Evolutionary conservation across 2,797 vertebrate genomes (phyloP).

Genomic region (Acanthurus tractus): DNA sequence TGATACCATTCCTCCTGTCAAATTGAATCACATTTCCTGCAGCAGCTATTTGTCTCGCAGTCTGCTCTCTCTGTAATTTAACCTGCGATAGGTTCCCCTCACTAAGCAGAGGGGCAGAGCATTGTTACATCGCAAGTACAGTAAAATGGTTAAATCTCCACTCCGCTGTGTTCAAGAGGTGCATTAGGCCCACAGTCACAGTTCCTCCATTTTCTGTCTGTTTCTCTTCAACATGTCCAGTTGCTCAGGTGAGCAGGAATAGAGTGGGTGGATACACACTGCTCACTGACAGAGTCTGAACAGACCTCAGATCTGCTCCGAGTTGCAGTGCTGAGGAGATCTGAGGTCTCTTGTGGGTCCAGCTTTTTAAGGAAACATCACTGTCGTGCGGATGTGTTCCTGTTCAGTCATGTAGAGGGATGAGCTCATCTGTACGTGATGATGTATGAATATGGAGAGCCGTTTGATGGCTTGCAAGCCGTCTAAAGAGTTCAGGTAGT

Average conservation of each 20-base stretch:
- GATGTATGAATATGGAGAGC: slow-evolving; percentile 14
- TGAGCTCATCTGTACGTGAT: slow-evolving; percentile 14
- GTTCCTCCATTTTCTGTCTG: slow-evolving; percentile 26
- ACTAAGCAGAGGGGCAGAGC: slow-evolving; percentile 4
- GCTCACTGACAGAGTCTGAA: slow-evolving; percentile 30
- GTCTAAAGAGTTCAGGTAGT: background rate
- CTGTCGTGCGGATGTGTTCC: slow-evolving; percentile 10
- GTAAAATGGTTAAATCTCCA: slow-evolving; percentile 1
- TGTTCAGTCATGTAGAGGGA: slow-evolving; percentile 4
- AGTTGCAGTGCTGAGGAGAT: slow-evolving; percentile 20
- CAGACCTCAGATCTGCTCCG: slow-evolving; percentile 10
- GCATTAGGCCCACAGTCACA: background rate
- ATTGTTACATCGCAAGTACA: background rate
- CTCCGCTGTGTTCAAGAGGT: background rate
- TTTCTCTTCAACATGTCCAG: slow-evolving; percentile 35
- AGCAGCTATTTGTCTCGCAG: slow-evolving; percentile 47
- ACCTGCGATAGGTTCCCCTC: slow-evolving; percentile 20
- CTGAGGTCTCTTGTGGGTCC: slow-evolving; percentile 22
- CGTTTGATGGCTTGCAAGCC: background rate
- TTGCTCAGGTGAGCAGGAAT: slow-evolving; percentile 43
- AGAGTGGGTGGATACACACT: slow-evolving; percentile 43
- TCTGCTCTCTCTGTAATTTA: slow-evolving; percentile 1
- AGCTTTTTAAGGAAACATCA: slow-evolving; percentile 26
- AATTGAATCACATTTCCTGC: slow-evolving; percentile 51
- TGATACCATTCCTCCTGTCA: slow-evolving; percentile 68